Evolutionary conservation across 2,888 invertebrate species (phyloP).

Genomic region (Aromia moschata): DNA sequence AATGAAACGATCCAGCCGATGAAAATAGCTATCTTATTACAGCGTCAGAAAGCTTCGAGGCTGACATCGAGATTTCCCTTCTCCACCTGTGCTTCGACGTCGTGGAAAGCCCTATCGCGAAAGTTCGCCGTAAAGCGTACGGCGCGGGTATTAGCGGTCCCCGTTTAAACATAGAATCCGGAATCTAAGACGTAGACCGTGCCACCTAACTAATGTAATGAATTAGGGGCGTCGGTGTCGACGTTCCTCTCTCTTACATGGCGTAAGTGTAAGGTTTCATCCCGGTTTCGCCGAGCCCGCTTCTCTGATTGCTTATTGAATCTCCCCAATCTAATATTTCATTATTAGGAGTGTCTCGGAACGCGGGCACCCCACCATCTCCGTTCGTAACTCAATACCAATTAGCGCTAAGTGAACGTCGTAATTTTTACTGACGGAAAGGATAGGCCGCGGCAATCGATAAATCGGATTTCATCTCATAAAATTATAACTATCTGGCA

Average conservation of each 20-base stretch:
- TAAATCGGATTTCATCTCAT: not conserved
- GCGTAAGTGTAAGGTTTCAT: slow-evolving; percentile 22
- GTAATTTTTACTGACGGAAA: slow-evolving; percentile 39
- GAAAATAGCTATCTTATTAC: no score
- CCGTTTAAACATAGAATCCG: slow-evolving; percentile 5
- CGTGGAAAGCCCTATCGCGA: no score
- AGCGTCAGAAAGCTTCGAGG: no score
- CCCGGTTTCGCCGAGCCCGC: slow-evolving; percentile 13
- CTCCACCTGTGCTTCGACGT: no score
- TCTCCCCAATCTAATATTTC: slow-evolving; percentile 26
- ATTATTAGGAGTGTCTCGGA: slow-evolving; percentile 8
- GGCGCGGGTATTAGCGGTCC: slow-evolving; percentile 10
- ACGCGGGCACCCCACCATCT: no score
- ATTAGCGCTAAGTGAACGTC: slow-evolving; percentile 38
- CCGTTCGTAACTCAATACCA: slow-evolving; percentile 41
- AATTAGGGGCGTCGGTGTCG: slow-evolving; percentile 32
- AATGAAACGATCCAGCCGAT: no score
- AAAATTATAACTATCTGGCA: not conserved
- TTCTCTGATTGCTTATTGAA: slow-evolving; percentile 35
- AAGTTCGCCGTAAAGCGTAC: no score
- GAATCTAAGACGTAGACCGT: slow-evolving; percentile 6
- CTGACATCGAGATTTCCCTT: no score
- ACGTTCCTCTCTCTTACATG: no score
- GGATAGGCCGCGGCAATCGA: slow-evolving; percentile 21
- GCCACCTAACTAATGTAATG: slow-evolving; percentile 23